Conservation (phyloP, 2,797 vertebrate species). For the Pempheris klunzingeri region DNA sequence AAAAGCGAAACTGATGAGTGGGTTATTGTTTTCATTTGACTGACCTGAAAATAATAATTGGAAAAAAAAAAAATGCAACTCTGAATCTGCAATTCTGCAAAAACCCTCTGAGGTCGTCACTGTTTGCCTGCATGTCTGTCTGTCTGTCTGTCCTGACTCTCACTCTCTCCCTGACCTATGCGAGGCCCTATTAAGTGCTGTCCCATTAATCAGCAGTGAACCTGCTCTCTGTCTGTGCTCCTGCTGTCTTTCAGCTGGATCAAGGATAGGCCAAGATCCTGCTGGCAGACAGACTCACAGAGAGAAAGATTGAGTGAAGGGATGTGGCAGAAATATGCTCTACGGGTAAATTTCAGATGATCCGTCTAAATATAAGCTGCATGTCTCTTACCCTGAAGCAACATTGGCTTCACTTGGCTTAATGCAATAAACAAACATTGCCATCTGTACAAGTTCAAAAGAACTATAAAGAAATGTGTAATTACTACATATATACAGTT, state of each 20-base stretch:
- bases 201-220: constrained; percentile 54
- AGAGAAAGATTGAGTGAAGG: constrained; percentile 22
- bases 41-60: too few species aligned
- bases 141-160: background rate
- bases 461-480: background rate
- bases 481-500: too few species aligned
- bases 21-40: background rate
- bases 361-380: background rate
- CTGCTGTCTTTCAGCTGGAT: constrained; percentile 21
- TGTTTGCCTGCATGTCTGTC: background rate
- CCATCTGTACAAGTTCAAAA: background rate
- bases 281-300: constrained; percentile 11
- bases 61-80: background rate
- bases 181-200: constrained; percentile 11
- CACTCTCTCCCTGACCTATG: constrained; percentile 31
- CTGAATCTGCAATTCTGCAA: background rate
- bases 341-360: background rate
- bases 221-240: constrained; percentile 13
- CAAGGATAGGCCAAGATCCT: constrained; percentile 50
- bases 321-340: background rate
- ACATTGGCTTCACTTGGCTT: background rate
- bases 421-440: background rate
- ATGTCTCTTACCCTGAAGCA: background rate
- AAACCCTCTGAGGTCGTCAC: background rate
- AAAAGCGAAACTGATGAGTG: background rate